Percentiles rank a stretch among this genome's conserved stretches.
Evolutionary conservation across 2,797 vertebrate genomes (phyloP).

Genomic region (Buphagus erythrorhynchus): DNA sequence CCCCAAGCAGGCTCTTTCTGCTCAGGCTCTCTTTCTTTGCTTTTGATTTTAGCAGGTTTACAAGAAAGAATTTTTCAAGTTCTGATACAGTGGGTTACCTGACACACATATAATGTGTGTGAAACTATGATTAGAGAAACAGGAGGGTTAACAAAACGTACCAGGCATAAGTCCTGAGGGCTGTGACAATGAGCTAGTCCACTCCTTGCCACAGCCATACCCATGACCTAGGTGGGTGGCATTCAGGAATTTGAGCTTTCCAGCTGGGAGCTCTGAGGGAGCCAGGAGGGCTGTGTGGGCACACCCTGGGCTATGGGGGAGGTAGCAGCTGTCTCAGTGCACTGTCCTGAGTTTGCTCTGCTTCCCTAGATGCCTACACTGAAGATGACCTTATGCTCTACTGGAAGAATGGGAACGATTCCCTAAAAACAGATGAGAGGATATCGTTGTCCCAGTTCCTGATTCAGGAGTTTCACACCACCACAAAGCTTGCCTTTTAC

Average conservation of each 20-base stretch:
- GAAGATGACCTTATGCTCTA: constrained; percentile 94
- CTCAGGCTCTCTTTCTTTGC: neutral
- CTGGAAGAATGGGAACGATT: constrained; percentile 92
- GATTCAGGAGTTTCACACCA: constrained; percentile 92
- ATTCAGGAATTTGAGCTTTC: neutral
- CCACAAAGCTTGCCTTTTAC: constrained; percentile 90
- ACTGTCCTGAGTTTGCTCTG: neutral
- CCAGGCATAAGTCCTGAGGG: neutral
- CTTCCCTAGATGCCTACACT: constrained; percentile 86
- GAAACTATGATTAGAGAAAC: neutral
- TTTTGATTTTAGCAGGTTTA: neutral
- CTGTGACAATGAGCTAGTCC: neutral
- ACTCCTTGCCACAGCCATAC: neutral
- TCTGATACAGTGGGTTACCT: neutral
- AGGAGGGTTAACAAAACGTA: neutral
- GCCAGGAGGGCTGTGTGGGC: neutral
- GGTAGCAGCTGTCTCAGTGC: neutral
- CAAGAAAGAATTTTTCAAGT: neutral
- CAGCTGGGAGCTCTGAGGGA: neutral
- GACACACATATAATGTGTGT: rapidly evolving
- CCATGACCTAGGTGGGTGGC: neutral
- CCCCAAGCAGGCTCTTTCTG: neutral
- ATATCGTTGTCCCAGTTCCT: constrained; percentile 94
- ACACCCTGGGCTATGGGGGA: neutral
- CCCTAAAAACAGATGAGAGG: constrained; percentile 89